phyloP scores from a whole-genome alignment of 2,797 vertebrate genomes.

The Characodon lateralis region DNA sequence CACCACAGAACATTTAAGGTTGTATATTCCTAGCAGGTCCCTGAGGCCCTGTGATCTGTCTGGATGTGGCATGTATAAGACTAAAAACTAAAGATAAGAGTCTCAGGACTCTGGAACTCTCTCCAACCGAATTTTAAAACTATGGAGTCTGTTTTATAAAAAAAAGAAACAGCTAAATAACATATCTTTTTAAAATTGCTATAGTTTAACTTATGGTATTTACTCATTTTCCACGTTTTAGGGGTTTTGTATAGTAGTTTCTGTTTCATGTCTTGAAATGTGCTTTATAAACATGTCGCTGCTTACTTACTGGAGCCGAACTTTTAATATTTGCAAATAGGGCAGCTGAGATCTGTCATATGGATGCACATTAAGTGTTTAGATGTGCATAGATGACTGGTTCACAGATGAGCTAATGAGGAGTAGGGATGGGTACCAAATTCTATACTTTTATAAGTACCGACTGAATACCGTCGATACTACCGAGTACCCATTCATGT shows the following conservation, averaged over 20 bases:
- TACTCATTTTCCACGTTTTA: neutral
- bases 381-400: neutral
- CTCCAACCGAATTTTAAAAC: neutral
- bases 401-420: neutral
- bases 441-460: no score
- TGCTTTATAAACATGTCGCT: no score
- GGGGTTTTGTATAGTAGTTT: no score
- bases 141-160: neutral
- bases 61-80: neutral
- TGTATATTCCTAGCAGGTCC: neutral
- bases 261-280: no score
- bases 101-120: neutral
- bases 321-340: no score
- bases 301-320: no score
- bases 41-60: neutral
- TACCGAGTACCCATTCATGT: no score
- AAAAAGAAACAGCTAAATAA: neutral
- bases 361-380: neutral
- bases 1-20: neutral
- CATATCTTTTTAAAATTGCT: neutral
- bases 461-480: no score
- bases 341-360: neutral
- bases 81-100: neutral
- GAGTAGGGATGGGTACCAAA: no score
- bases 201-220: neutral